Evolutionary conservation across 2,797 vertebrate species (phyloP).

Genomic region (Argentina silus): DNA sequence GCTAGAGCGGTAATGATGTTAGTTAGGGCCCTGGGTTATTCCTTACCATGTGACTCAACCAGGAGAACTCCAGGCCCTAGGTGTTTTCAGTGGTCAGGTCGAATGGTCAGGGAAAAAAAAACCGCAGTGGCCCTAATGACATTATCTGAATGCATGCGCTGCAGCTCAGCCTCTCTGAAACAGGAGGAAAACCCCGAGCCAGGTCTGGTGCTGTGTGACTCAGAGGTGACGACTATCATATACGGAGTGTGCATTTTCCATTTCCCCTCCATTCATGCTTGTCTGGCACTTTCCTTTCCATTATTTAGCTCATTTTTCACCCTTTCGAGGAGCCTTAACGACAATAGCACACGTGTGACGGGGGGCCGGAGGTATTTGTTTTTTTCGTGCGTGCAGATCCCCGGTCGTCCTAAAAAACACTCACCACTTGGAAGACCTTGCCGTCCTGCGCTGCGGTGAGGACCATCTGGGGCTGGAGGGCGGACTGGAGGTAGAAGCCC

Average conservation of each 20-base stretch:
- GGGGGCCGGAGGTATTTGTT: conserved; percentile 15
- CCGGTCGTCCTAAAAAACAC: conserved; percentile 58
- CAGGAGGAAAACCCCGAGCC: conserved; percentile 10
- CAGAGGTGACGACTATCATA: conserved; percentile 48
- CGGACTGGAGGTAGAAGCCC: conserved; percentile 90
- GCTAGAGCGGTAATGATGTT: conserved; percentile 17
- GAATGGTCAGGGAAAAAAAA: no score
- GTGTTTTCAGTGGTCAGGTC: no score
- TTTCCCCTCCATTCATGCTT: conserved; percentile 57
- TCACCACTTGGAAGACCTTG: conserved; percentile 92
- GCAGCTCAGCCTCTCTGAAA: no score
- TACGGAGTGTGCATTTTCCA: conserved; percentile 56
- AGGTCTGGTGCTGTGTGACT: conserved; percentile 29
- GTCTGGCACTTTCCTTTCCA: conserved; percentile 50
- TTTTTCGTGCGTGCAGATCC: conserved; percentile 5
- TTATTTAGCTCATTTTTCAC: conserved; percentile 37
- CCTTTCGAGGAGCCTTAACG: conserved; percentile 60
- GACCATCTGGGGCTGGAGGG: conserved; percentile 90
- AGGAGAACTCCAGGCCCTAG: no score
- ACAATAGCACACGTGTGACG: conserved; percentile 60
- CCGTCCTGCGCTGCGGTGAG: conserved; percentile 80
- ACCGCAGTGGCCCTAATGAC: no score
- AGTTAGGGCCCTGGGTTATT: conserved; percentile 2
- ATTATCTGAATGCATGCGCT: neutral
- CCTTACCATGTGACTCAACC: conserved; percentile 26